A percentile compares a stretch with the other conserved stretches of the same genome.
Conservation (phyloP, 2,888 invertebrate species). For the Elaeidobius kamerunicus region DNA sequence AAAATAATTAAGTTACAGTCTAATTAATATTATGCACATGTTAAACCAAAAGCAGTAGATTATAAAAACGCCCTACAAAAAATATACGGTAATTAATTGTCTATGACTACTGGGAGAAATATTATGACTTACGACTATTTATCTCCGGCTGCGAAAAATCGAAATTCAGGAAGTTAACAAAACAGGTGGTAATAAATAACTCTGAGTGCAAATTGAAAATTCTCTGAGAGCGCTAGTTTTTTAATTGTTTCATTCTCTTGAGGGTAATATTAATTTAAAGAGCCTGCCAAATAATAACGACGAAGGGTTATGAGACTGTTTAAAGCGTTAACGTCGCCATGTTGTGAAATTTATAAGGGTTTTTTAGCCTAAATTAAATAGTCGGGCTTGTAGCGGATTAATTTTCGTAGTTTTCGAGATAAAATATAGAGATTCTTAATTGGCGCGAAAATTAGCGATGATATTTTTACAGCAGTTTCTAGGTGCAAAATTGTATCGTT, state of each 20-base stretch:
- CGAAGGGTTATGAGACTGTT: constrained; percentile 10
- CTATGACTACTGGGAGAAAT: not conserved
- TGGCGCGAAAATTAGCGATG: too few species aligned
- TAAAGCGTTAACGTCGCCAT: not conserved
- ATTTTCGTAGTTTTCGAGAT: constrained; percentile 9
- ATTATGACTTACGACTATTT: not conserved
- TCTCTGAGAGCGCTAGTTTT: constrained; percentile 1
- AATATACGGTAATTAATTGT: too few species aligned
- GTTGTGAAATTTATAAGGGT: constrained; percentile 5
- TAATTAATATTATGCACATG: too few species aligned
- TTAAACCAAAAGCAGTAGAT: too few species aligned
- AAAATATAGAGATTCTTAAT: not conserved
- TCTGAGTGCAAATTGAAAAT: constrained; percentile 20
- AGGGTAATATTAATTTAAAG: constrained; percentile 1
- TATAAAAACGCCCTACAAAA: too few species aligned
- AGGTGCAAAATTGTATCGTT: too few species aligned
- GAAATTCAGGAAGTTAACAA: constrained; percentile 7
- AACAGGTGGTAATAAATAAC: constrained; percentile 17
- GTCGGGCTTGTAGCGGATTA: constrained; percentile 10
- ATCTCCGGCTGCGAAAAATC: not conserved
- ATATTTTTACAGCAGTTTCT: too few species aligned
- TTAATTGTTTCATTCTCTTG: constrained; percentile 1
- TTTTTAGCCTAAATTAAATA: constrained; percentile 9
- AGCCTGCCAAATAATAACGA: constrained; percentile 10
- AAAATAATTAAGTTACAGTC: too few species aligned